Conservation (phyloP, 2,888 invertebrate species). For the Bruchidius siliquastri region DNA sequence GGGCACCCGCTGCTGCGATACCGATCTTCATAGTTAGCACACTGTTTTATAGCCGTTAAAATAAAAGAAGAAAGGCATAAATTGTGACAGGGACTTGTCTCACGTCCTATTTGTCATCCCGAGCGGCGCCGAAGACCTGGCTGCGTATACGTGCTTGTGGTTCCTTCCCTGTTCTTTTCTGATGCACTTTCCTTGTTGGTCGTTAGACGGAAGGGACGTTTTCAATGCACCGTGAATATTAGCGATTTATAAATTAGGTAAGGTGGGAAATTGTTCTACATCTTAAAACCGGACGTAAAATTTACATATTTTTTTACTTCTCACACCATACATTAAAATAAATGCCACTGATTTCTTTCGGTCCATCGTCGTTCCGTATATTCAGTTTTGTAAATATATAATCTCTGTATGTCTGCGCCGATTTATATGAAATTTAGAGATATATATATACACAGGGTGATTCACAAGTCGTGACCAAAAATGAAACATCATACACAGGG, state of each 20-base stretch:
- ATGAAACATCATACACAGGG: no score
- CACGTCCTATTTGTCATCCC: constrained; percentile 31
- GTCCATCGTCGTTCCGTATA: no score
- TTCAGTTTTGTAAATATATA: no score
- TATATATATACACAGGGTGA: no score
- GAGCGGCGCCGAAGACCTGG: constrained; percentile 26
- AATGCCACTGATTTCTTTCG: no score
- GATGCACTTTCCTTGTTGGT: not conserved
- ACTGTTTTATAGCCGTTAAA: constrained; percentile 36
- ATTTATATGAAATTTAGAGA: no score
- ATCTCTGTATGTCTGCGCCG: no score
- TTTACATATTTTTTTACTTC: no score
- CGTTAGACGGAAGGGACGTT: not conserved
- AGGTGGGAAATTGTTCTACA: no score
- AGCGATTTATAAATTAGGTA: not conserved
- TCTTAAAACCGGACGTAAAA: no score
- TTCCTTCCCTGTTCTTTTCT: constrained; percentile 11
- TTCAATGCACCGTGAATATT: not conserved
- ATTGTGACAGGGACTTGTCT: constrained; percentile 30
- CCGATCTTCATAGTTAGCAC: constrained; percentile 32
- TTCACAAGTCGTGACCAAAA: no score
- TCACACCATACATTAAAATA: no score
- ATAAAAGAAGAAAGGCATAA: constrained; percentile 32
- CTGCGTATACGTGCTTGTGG: not conserved
- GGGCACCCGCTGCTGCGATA: constrained; percentile 24